Conservation (phyloP, 1,140 invertebrate species). For the Philotrypesis tridentata region DNA sequence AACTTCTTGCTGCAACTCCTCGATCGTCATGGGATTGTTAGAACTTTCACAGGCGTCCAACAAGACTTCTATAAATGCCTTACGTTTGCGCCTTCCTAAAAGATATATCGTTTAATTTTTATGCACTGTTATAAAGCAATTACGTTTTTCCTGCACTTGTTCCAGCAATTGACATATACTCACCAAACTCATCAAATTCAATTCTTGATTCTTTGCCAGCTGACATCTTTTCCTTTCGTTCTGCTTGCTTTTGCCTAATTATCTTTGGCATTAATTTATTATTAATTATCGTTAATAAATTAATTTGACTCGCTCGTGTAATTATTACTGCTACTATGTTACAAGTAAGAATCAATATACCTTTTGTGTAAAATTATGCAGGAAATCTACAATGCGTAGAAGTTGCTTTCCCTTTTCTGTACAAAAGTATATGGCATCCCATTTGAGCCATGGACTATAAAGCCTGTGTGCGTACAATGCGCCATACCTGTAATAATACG, state of each 20-base stretch:
- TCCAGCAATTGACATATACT: background rate
- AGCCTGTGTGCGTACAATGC: conserved; percentile 52
- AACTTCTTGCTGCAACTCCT: conserved; percentile 82
- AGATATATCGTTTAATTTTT: background rate
- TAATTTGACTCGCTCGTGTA: too few relatives aligned
- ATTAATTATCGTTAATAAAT: background rate
- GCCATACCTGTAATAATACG: conserved; percentile 26
- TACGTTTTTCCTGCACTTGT: background rate
- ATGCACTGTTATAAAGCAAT: background rate
- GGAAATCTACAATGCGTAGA: conserved; percentile 54
- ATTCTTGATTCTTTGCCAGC: background rate
- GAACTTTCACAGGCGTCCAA: conserved; percentile 75
- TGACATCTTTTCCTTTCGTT: conserved; percentile 38
- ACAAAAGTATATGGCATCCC: conserved; percentile 54
- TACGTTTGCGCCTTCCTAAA: conserved; percentile 69
- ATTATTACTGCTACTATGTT: too few relatives aligned
- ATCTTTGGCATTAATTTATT: conserved; percentile 41
- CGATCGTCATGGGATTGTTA: conserved; percentile 75
- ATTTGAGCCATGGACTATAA: conserved; percentile 60
- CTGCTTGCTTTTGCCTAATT: conserved; percentile 51
- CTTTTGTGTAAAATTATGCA: conserved; percentile 63
- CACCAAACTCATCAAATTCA: conserved; percentile 49
- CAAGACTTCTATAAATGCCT: conserved; percentile 83
- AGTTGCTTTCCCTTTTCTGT: conserved; percentile 60
- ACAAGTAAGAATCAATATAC: conserved; percentile 52